Base-by-base conservation (phyloP, 53 echinoderm and acorn worm species). In the Arbacia lixula region DNA sequence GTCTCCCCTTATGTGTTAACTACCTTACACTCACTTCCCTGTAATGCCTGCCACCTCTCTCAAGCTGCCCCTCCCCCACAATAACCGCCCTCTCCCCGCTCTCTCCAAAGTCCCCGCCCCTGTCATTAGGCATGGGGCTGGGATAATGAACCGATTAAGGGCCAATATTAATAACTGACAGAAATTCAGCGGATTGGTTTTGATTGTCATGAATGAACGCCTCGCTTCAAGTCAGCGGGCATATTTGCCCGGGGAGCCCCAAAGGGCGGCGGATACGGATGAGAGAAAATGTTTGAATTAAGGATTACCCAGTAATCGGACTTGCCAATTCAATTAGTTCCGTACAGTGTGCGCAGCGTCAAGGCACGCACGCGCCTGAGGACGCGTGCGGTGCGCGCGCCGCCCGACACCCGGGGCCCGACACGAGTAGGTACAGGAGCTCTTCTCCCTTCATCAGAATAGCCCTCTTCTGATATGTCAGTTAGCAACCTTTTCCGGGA, bases 241-340 rank as follows among this genome's bases (percentile, higher is more conserved):
- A 81, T 81, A 64, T 81, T 81, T 81, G 82, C 64, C 63, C 16
- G 63, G 52, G 64, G 64, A 81, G 43, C 64, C 81, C 82, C 33
- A 40, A 81, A 46, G 82, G 82, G 46, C 49, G 14, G 50, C 28
- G 82, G 82, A 63, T 64, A 49, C 82, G 82, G 82, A 81, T 81
- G 82, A 64, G 20, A 64, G 82, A 81, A 81, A 81, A 81, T 81
- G 82, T 81, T 81, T 81, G 82, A 81, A 42, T 81, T 81, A 49
- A 34, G 82, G 82, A 81, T 81, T 81, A 81, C 64, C 82, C 42
- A 42, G 82, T 81, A 81, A 81, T 81, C 82, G 46, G 62, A 64
- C 82, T 62, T 63, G 43, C 82, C 43, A 63, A 81, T 81, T 81
- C 82, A 81, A 81, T 81, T 81, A 81, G 82, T 41, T 42, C 82